Evolutionary conservation across 2,888 invertebrate species (phyloP).

Genomic region (Amitus sp.): DNA sequence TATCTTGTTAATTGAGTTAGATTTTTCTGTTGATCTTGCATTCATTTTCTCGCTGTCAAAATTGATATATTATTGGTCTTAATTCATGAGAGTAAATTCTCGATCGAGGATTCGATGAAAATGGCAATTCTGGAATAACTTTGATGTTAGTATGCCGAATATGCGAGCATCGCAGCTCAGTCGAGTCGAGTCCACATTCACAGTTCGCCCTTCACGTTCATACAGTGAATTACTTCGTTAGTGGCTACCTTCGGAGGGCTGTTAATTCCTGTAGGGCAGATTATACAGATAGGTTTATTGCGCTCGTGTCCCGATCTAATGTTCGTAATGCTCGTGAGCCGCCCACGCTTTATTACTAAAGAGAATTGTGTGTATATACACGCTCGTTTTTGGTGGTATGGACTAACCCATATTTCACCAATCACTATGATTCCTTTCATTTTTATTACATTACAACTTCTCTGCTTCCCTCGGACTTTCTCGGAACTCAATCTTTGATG

Average conservation of each 20-base stretch:
- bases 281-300: conserved; percentile 67
- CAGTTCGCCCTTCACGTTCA: conserved; percentile 57
- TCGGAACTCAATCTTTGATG: neutral
- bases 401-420: conserved; percentile 14
- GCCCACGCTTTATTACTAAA: conserved; percentile 40
- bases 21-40: no score
- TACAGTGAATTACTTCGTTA: conserved; percentile 67
- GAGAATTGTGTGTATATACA: conserved; percentile 34
- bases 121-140: conserved; percentile 59
- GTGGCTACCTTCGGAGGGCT: conserved; percentile 66
- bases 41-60: no score
- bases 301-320: conserved; percentile 66
- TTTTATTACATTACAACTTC: conserved; percentile 6
- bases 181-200: conserved; percentile 13
- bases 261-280: conserved; percentile 67
- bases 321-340: conserved; percentile 64
- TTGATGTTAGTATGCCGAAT: conserved; percentile 29
- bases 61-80: no score
- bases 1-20: no score
- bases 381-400: conserved; percentile 18
- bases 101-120: conserved; percentile 53
- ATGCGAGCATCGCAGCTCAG: conserved; percentile 9
- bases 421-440: conserved; percentile 28
- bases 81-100: no score
- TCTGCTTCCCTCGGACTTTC: neutral